Percentiles rank a stretch among this genome's conserved stretches.
These are phyloP conservation scores for Apeltes quadracus DNA, from an alignment of 2,113 vertebrate genomes.

Conservation along the genomic window DNA sequence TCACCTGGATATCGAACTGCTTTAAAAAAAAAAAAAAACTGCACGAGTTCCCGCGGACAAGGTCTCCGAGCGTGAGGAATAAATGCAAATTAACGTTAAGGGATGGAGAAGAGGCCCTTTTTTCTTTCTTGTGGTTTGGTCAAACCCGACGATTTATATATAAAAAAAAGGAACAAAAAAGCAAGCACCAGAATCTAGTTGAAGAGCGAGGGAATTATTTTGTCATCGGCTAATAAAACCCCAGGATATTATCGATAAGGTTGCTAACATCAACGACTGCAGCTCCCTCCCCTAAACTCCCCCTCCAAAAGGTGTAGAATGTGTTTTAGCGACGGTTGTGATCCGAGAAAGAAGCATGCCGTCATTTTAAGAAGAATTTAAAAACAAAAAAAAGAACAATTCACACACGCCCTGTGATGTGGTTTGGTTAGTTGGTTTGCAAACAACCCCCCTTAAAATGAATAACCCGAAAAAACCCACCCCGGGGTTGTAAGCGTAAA, in stretches of 20 bases:
- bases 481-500: constrained; percentile 47
- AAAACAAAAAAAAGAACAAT: too few species aligned
- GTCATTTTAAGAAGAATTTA: constrained; percentile 74
- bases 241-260: constrained; percentile 60
- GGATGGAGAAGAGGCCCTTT: constrained; percentile 73
- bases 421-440: constrained; percentile 39
- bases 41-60: constrained; percentile 40
- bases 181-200: constrained; percentile 59
- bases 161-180: background rate
- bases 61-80: constrained; percentile 73
- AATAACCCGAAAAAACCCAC: background rate
- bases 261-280: constrained; percentile 20
- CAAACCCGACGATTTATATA: constrained; percentile 47
- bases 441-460: constrained; percentile 13
- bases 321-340: constrained; percentile 44
- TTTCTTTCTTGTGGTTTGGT: constrained; percentile 45
- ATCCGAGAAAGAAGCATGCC: constrained; percentile 67
- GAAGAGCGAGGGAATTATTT: constrained; percentile 59
- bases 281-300: background rate
- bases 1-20: constrained; percentile 63
- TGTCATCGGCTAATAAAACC: constrained; percentile 51
- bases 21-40: constrained; percentile 28
- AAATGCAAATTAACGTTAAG: constrained; percentile 72
- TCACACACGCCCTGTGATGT: constrained; percentile 36
- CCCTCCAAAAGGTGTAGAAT: constrained; percentile 35